Base-by-base conservation (phyloP, 2,797 vertebrate species). In the Gambelia wislizenii region DNA sequence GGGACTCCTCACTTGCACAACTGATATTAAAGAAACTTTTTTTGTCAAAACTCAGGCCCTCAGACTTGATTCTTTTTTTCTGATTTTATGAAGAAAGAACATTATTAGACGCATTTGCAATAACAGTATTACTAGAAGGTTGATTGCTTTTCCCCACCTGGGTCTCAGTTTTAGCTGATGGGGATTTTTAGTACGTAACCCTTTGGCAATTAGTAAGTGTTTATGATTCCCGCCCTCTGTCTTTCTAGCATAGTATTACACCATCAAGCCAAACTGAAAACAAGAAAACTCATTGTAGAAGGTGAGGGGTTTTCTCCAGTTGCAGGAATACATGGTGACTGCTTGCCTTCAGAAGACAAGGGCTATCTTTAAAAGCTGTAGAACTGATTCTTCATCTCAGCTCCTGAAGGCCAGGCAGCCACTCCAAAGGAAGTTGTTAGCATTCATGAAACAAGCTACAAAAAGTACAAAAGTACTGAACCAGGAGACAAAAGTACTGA, bases 361-460 rank as follows among this genome's bases (percentile, higher is more conserved):
- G 39, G 39, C 6, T 78, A 2, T 76, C 79, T 92, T 91, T 93
- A 84, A 92, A 90, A 93, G 91, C 67, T 83, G 67, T 6, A 78
- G 10, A 6, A 18, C 44, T 93, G 86, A 91, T 86, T 88, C 30
- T 82, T 82, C 52, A 20, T 44, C 64, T 87, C 88, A 83, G 61
- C 77, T 61, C 61, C 86, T 83, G 67, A 90, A 88, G 54, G 25
- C 42, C 27, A 70, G 47, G 89, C 30, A 84, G 6, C 8, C 64
- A 49, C 27, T 10, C 20, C 39, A 81, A 67, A 20, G 0, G 59
- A 91, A 88, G 36, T 83, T 87, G 47, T 81, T 72, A 42, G 1
- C 1, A 87, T 42, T 7, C 36, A 85, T 67, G 89, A 39, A 89
- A 92, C 87, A 4, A 39, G 59, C 22, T 56, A 83, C 79, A 90